These are phyloP conservation scores for Pitangus sulphuratus DNA, from an alignment of 2,797 vertebrate genomes.

Conservation along the genomic window DNA sequence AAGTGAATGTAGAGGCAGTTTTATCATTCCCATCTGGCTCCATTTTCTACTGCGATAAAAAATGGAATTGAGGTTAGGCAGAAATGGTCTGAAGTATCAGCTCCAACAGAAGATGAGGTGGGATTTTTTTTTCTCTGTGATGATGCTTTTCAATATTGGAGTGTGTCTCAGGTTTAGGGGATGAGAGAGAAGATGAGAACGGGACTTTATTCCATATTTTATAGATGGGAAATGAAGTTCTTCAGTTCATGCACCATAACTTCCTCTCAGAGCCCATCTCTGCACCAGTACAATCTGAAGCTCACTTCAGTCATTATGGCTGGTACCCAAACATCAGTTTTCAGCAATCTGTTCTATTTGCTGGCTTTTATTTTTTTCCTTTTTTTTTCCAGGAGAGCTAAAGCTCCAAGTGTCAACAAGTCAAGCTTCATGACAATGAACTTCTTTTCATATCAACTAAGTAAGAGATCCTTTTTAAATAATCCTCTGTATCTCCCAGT, in stretches of 20 bases:
- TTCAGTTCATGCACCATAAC: background rate
- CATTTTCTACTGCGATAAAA: background rate
- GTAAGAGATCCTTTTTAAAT: rapidly evolving
- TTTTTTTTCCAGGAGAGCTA: rapidly evolving
- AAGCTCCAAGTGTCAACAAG: background rate
- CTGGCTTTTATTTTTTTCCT: background rate
- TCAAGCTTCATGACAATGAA: background rate
- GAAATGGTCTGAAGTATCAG: background rate
- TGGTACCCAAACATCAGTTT: background rate
- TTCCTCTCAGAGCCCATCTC: background rate
- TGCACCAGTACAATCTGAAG: background rate
- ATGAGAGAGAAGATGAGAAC: background rate
- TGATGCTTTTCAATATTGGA: background rate
- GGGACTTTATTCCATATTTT: background rate
- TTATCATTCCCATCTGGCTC: background rate
- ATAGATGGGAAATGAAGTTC: background rate
- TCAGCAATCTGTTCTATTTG: background rate
- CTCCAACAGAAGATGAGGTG: background rate
- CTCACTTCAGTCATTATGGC: background rate
- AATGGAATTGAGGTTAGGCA: background rate
- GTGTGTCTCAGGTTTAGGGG: background rate
- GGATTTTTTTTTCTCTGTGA: background rate
- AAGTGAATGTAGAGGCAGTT: background rate
- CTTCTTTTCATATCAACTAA: background rate
- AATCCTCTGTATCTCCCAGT: background rate